Evolutionary conservation across 53 echinoderm and acorn worm species (phyloP).

Genomic region (Stichopus horrens): DNA sequence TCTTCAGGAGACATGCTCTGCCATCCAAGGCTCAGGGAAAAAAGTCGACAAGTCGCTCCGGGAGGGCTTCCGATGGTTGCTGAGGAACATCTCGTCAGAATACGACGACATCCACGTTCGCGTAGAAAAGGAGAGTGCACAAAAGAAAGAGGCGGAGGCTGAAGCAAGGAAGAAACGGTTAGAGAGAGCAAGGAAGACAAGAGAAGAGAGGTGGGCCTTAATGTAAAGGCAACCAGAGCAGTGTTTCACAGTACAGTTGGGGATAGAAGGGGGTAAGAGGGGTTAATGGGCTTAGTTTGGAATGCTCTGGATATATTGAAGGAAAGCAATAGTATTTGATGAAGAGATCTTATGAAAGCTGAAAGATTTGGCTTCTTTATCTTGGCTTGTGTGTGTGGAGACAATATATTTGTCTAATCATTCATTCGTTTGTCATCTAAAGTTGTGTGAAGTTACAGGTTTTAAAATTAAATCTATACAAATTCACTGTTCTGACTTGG

Average conservation of each 20-base stretch:
- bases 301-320: too few species aligned
- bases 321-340: too few species aligned
- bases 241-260: background rate
- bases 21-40: slow-evolving; percentile 85
- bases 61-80: slow-evolving; percentile 78
- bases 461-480: too few species aligned
- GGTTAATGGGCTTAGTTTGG: background rate
- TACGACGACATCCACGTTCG: slow-evolving; percentile 66
- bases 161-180: slow-evolving; percentile 59
- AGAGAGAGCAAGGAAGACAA: slow-evolving; percentile 66
- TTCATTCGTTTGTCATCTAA: too few species aligned
- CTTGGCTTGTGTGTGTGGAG: too few species aligned
- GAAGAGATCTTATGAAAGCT: too few species aligned
- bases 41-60: slow-evolving; percentile 81
- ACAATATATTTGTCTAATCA: too few species aligned
- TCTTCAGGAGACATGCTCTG: slow-evolving; percentile 90
- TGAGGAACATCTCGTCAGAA: slow-evolving; percentile 72
- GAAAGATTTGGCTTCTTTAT: too few species aligned
- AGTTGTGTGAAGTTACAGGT: too few species aligned
- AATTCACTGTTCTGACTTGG: too few species aligned
- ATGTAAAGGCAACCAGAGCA: background rate
- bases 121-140: slow-evolving; percentile 64
- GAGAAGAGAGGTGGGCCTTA: slow-evolving; percentile 75
- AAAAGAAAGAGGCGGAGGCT: slow-evolving; percentile 63
- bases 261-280: background rate